These are phyloP conservation scores for Liparis tanakae DNA, from an alignment of 2,797 vertebrate species.

Conservation along the genomic window DNA sequence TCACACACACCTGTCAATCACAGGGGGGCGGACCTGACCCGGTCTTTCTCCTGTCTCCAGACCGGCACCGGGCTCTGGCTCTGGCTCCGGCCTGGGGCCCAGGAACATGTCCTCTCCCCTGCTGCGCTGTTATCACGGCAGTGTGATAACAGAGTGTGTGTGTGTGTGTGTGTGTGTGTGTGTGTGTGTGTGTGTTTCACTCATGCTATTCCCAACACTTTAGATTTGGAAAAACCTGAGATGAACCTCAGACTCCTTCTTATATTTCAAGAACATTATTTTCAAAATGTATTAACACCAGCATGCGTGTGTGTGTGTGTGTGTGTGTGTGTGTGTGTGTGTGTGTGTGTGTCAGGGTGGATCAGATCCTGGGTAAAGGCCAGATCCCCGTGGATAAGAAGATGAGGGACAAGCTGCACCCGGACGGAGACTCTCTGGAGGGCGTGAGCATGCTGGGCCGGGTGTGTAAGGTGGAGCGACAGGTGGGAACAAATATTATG, in stretches of 20 bases:
- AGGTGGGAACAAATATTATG: constrained; percentile 78
- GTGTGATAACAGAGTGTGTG: constrained; percentile 34
- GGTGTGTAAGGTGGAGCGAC: constrained; percentile 97
- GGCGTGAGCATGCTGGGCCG: constrained; percentile 97
- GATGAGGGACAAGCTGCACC: constrained; percentile 90
- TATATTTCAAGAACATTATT: constrained; percentile 23
- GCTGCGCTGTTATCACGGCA: constrained; percentile 80
- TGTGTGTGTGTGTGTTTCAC: constrained; percentile 35
- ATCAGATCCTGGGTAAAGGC: constrained; percentile 98
- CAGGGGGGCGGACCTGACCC: constrained; percentile 36
- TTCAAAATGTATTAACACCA: constrained; percentile 22
- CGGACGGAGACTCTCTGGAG: constrained; percentile 90
- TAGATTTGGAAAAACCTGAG: constrained; percentile 60
- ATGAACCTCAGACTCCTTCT: constrained; percentile 22
- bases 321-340: constrained; percentile 25
- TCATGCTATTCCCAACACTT: constrained; percentile 55
- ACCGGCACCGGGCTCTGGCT: constrained; percentile 66
- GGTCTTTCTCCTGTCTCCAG: constrained; percentile 73
- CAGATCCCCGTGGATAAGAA: constrained; percentile 95
- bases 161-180: constrained; percentile 27
- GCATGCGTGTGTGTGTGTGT: constrained; percentile 21
- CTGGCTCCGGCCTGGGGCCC: constrained; percentile 72
- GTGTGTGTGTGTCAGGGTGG: constrained; percentile 84
- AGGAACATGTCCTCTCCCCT: constrained; percentile 80
- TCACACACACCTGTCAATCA: too few relatives aligned